phyloP scores from a whole-genome alignment of 1,140 invertebrate species.

The Zaprionus tsacasi region DNA sequence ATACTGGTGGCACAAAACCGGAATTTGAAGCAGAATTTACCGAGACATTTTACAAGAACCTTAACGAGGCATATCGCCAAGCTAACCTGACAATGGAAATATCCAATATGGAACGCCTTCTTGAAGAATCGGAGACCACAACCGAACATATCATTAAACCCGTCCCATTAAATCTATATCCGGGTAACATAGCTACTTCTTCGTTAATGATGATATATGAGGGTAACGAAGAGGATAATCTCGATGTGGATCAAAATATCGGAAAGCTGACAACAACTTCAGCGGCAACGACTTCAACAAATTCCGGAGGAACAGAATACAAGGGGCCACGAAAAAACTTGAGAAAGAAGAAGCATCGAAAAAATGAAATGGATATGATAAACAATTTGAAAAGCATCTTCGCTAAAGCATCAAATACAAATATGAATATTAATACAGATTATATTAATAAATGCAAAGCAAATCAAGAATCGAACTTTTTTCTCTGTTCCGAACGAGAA shows the following conservation, averaged over 20 bases:
- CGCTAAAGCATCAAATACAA: conserved; percentile 49
- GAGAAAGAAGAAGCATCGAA: conserved; percentile 80
- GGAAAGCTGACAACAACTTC: not conserved
- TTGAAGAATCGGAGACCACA: conserved; percentile 55
- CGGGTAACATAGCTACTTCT: conserved; percentile 27
- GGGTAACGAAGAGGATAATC: conserved; percentile 84
- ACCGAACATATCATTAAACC: conserved; percentile 39
- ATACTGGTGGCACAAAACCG: conserved; percentile 66
- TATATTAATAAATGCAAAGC: not conserved
- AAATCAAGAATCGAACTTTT: not conserved
- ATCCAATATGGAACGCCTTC: conserved; percentile 60
- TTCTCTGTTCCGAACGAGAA: not conserved
- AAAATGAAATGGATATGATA: conserved; percentile 81
- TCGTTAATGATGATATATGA: conserved; percentile 91
- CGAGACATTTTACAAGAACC: conserved; percentile 94
- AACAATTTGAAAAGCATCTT: conserved; percentile 77
- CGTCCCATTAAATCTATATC: not conserved
- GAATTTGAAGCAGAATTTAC: conserved; percentile 87
- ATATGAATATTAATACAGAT: not conserved
- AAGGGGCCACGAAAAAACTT: conserved; percentile 52
- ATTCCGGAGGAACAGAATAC: not conserved
- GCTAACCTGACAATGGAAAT: conserved; percentile 85
- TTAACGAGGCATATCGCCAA: conserved; percentile 94
- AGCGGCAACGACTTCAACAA: not conserved
- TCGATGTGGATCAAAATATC: not conserved